These are phyloP conservation scores for Luscinia luscinia DNA, from an alignment of 2,797 vertebrate genomes.

Conservation along the genomic window DNA sequence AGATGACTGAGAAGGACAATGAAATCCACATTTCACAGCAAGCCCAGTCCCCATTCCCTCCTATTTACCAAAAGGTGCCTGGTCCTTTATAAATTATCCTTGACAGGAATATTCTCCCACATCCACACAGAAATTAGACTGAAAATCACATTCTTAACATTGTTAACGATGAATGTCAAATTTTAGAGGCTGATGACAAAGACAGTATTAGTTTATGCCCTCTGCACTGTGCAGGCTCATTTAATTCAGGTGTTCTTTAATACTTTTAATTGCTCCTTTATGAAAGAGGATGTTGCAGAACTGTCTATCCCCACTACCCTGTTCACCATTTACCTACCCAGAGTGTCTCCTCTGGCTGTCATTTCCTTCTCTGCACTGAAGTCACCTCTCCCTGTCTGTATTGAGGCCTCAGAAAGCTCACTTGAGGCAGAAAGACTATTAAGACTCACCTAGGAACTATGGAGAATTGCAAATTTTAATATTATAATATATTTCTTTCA, in stretches of 20 bases:
- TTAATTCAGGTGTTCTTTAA: not conserved
- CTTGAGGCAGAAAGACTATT: not conserved
- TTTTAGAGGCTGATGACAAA: not conserved
- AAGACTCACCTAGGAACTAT: not conserved
- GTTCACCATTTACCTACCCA: not conserved
- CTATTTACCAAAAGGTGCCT: not conserved
- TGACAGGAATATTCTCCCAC: not conserved
- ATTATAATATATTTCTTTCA: not conserved
- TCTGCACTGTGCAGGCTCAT: not conserved
- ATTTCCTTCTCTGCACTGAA: not conserved
- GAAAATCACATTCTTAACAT: slow-evolving; percentile 1
- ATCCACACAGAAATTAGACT: not conserved
- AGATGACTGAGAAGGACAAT: not conserved
- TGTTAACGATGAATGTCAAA: not conserved
- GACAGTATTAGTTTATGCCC: not conserved
- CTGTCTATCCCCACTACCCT: not conserved
- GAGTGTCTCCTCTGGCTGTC: not conserved
- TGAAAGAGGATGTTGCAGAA: not conserved
- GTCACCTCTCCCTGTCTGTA: not conserved
- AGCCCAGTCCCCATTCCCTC: not conserved
- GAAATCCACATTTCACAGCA: not conserved
- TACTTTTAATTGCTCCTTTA: not conserved
- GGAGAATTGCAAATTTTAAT: not conserved
- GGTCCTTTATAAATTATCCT: not conserved
- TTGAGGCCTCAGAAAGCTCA: not conserved